Base-by-base conservation (phyloP, 2,888 invertebrate species). In the Apodemia zela region DNA sequence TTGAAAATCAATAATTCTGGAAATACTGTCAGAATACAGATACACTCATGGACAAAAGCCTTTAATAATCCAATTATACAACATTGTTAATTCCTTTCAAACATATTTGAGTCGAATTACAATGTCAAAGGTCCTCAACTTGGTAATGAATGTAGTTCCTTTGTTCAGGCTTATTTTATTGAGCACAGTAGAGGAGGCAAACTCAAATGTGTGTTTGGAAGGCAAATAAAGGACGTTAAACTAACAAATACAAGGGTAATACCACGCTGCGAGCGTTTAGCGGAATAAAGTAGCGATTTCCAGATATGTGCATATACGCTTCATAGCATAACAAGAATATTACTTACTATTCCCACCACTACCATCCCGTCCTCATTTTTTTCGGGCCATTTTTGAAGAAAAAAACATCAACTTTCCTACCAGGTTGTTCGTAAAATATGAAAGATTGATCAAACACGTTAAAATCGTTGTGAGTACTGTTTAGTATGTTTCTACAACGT, bases 101-200 rank as follows among this genome's bases (percentile, higher is more conserved):
- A 57, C 54, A 57, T 29, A 57, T 57, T 57, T 57, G 29, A 29
- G 54, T 57, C 54, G 54, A 57, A 57, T 57, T 57, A 57, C 54
- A 57, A 57, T 57, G 54, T 57, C 54, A 57, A 57, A 57, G 54
- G 54, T 57, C 54, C 54, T 57, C 54, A 57, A 57, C 54, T 57
- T 57, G 25, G 54, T 57, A 57, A 57, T 57, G 15, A 57, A 57
- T 57, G 54, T 57, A 57, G 54, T 57, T 57, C 54, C 54, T 57
- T 57, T 57, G 54, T 57, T 57, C 21, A 57, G 54, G 54, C 54
- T 57, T 29, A 29, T 57, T 57, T 57, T 57, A 57, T 57, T 57
- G 54, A 57, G 45, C 17, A 57, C 54, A 57, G 54, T 29, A 15
- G 54, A 57, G 54, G 29, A 11, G 25, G 54, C 54, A 25, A 57